phyloP scores from a whole-genome alignment of 2,888 invertebrate genomes.

The Leucophenga maculata region DNA sequence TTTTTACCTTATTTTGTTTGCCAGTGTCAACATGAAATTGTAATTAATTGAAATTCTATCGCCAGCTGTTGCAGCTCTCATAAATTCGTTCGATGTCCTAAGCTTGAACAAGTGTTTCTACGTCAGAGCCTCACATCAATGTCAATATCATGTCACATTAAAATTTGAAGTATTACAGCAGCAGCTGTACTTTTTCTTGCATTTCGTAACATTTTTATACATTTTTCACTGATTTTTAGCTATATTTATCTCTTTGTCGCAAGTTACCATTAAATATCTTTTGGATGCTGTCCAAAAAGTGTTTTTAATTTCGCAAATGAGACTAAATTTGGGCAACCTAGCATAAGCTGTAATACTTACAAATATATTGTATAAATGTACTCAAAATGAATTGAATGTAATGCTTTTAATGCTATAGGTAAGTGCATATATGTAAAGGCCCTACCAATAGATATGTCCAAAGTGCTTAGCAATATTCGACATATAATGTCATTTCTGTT shows the following conservation, averaged over 20 bases:
- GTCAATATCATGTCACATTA: background rate
- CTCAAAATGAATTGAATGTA: too few species aligned
- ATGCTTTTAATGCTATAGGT: too few species aligned
- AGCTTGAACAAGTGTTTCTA: background rate
- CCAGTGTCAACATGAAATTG: slow-evolving; percentile 7
- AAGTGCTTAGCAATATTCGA: too few species aligned
- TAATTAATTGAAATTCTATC: slow-evolving; percentile 20
- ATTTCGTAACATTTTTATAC: background rate
- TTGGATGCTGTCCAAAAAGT: slow-evolving; percentile 15
- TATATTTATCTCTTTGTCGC: too few species aligned
- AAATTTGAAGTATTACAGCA: background rate
- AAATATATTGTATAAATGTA: too few species aligned
- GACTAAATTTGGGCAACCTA: background rate
- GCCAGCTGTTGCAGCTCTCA: slow-evolving; percentile 21
- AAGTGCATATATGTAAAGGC: too few species aligned
- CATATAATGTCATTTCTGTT: too few species aligned
- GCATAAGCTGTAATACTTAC: too few species aligned
- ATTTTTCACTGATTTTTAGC: too few species aligned
- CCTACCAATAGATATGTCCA: too few species aligned
- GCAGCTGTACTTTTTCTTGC: background rate
- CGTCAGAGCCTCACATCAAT: background rate
- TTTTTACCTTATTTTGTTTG: background rate
- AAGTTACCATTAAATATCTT: background rate
- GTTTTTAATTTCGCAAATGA: slow-evolving; percentile 18
- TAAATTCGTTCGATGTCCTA: background rate